Percentiles rank a stretch among this genome's conserved stretches.
Evolutionary conservation across 2,888 invertebrate genomes (phyloP).

Genomic region (Sesia apiformis): DNA sequence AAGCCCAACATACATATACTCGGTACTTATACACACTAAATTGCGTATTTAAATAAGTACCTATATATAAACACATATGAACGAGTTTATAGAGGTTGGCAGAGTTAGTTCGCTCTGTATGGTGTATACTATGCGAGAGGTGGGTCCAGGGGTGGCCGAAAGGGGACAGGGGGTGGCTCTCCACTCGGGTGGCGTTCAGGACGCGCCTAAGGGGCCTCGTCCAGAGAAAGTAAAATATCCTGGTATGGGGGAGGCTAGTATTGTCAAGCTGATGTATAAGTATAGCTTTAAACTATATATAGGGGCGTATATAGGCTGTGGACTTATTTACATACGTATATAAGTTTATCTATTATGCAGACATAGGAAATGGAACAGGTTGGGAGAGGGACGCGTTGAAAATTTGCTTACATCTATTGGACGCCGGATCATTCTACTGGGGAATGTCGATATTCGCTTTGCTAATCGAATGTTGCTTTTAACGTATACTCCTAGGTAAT

Average conservation of each 20-base stretch:
- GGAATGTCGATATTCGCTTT: not conserved
- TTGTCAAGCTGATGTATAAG: slow-evolving; percentile 69
- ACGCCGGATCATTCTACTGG: slow-evolving; percentile 1
- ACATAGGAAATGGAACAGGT: slow-evolving; percentile 65
- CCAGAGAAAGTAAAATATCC: slow-evolving; percentile 74
- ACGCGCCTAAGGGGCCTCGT: slow-evolving; percentile 66
- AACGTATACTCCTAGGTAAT: not conserved
- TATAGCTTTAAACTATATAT: slow-evolving; percentile 74
- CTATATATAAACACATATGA: slow-evolving; percentile 44
- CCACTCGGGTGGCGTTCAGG: slow-evolving; percentile 33
- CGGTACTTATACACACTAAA: slow-evolving; percentile 19
- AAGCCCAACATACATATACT: not conserved
- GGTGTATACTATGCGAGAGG: slow-evolving; percentile 66
- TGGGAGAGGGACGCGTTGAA: slow-evolving; percentile 45
- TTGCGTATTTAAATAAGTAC: slow-evolving; percentile 68
- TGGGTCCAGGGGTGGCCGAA: slow-evolving; percentile 35
- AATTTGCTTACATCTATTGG: slow-evolving; percentile 44
- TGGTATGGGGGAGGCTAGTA: slow-evolving; percentile 72
- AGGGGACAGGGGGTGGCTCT: slow-evolving; percentile 23
- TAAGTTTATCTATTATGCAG: slow-evolving; percentile 72
- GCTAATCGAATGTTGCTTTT: not conserved
- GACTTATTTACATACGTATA: slow-evolving; percentile 70
- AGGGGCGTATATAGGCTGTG: slow-evolving; percentile 50
- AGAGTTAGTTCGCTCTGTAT: slow-evolving; percentile 69
- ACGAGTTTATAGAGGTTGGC: slow-evolving; percentile 62